Percentiles rank a stretch among this genome's conserved stretches.
phyloP scores from a whole-genome alignment of 2,888 invertebrate genomes.

The Eurytoma adleriae region DNA sequence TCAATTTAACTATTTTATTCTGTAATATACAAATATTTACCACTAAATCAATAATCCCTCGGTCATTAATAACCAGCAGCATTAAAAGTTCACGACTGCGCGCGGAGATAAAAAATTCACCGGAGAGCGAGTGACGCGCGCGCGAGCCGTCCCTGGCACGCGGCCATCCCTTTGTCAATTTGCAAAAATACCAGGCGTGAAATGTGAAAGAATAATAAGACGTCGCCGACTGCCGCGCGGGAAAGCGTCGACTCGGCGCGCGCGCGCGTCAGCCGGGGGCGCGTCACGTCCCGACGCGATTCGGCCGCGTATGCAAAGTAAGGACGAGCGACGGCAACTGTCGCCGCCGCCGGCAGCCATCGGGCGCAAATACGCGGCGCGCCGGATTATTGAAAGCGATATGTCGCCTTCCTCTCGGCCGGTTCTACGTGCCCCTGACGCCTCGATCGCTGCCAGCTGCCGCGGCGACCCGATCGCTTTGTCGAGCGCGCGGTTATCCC shows the following conservation, averaged over 20 bases:
- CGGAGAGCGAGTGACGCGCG: not conserved
- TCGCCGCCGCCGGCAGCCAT: conserved; percentile 10
- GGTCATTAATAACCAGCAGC: too few species aligned
- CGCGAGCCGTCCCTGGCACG: not conserved
- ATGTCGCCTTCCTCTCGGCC: conserved; percentile 14
- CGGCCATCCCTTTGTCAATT: conserved; percentile 18
- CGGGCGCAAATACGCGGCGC: conserved; percentile 33
- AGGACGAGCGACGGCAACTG: conserved; percentile 25
- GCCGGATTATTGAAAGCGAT: conserved; percentile 55
- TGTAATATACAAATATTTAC: too few species aligned
- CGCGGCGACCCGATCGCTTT: conserved; percentile 30
- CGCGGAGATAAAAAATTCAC: too few species aligned
- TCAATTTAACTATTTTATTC: too few species aligned
- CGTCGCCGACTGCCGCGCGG: not conserved
- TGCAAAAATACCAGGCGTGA: conserved; percentile 16
- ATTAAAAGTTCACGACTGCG: too few species aligned
- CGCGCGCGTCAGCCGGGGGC: too few species aligned
- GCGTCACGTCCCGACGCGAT: conserved; percentile 45
- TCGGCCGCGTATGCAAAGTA: conserved; percentile 29
- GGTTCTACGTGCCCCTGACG: not conserved
- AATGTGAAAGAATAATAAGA: conserved; percentile 43
- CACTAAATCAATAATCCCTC: too few species aligned
- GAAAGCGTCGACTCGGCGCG: conserved; percentile 43
- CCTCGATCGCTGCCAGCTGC: not conserved
- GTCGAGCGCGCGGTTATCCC: too few species aligned